Evolutionary conservation across 2,888 invertebrate species (phyloP), one percentile per base, ranked within the genome.

Genomic region (Horisme vitalbata): DNA sequence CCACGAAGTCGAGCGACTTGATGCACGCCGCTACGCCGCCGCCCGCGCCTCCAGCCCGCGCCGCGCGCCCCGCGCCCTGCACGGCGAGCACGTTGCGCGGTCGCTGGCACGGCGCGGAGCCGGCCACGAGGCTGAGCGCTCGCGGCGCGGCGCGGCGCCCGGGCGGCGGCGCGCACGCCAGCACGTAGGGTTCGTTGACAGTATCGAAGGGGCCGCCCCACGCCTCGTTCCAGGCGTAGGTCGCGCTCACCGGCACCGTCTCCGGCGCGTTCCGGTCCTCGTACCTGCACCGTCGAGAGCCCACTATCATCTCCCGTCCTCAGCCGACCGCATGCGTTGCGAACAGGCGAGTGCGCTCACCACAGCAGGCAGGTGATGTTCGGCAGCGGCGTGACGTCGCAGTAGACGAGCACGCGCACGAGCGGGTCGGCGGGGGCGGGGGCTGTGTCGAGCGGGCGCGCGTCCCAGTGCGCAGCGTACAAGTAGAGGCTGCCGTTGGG

Each of bases 101-200:
- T 2, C 14, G 13, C 4, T 33, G 45, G 15, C 54, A 57, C 2
- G 49, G 27, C 13, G 27, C 33, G 2, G 14, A 23, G 13, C 39
- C 54, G n/a, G n/a, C n/a, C n/a, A n/a, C n/a, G 13, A 57, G 34
- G 30, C 48, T 44, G 5, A 39, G 38, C 0, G 54, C 57, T 1
- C 24, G 23, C 0, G 56, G 51, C 2, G 50, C 34, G 2, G 46
- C 52, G 6, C 11, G 15, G 14, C 8, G 8, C 23, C 45, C 45
- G 7, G 44, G 34, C 20, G 37, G 31, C 5, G 44, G 41, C 14
- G 11, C 15, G 36, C 56, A 56, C 2, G 31, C 8, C 13, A 54
- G 39, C 6, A 54, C 13, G 11, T 54, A 57, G 0, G 57, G 54
- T 36, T 57, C 57, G 32, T 52, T 47, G 13, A 57, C 46, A 0